Evolutionary conservation across 2,113 vertebrate genomes (phyloP), one percentile per base, ranked within the genome.

Genomic region (Aegotheles bennettii): DNA sequence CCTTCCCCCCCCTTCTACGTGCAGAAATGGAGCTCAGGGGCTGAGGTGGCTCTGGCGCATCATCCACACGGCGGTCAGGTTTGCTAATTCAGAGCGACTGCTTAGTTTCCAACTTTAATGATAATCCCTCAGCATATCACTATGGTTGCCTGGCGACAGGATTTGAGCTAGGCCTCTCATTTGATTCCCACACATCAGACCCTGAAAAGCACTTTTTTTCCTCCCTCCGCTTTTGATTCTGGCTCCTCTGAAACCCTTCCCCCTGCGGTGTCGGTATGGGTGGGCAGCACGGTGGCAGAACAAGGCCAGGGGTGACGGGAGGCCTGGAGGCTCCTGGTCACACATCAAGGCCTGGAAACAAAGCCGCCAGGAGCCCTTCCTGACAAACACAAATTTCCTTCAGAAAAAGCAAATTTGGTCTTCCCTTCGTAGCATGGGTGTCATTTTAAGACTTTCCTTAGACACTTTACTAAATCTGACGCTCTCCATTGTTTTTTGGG

Each of bases 161-260:
- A 99, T 99, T 99, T 99, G 98, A 99, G 98, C 98, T 98, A 98
- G 99, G 99, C 99, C 99, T 99, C 99, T 99, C 98, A 98, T 98
- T 99, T 99, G 99, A 99, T 99, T 99, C 99, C 99, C 99, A 99
- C 99, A 99, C 99, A 99, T 99, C 97, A 98, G 98, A 98, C 98
- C 98, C 98, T 99, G 99, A 99, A 99, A 99, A 99, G 99, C 99
- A 99, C 98, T 99, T 99, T 99, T 98, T 98, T 98, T 98, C 98
- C 98, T 99, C 98, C 98, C 98, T 98, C 98, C 45, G 98, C 99
- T 99, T 99, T 99, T 99, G 99, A 99, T 99, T 99, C 98, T 97
- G 98, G 98, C 98, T 98, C 98, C 98, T 99, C 98, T 99, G 99
- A 99, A 99, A 99, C 98, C 98, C 98, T 98, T 99, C 99, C 99